Evolutionary conservation across 2,888 invertebrate species (phyloP).

Genomic region (Mesodorylaimus sp.): DNA sequence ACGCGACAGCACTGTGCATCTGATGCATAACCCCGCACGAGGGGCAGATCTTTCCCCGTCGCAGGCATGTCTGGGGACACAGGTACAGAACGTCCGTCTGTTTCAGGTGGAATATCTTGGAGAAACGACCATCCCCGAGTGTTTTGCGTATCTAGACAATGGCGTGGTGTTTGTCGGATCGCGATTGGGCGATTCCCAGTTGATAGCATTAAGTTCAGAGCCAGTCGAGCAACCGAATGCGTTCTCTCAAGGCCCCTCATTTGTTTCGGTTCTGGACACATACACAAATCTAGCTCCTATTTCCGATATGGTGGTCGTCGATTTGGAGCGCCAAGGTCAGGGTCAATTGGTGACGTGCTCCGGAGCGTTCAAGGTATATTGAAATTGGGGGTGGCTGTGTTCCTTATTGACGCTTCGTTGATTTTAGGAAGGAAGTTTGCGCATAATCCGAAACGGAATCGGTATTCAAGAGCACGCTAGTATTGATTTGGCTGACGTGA

Average conservation of each 20-base stretch:
- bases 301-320: slow-evolving; percentile 90
- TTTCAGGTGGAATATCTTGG: slow-evolving; percentile 26
- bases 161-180: slow-evolving; percentile 87
- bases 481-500: slow-evolving; percentile 86
- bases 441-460: slow-evolving; percentile 93
- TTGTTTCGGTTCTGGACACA: slow-evolving; percentile 80
- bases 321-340: slow-evolving; percentile 76
- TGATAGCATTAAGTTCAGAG: slow-evolving; percentile 42
- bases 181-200: slow-evolving; percentile 81
- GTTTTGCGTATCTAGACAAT: slow-evolving; percentile 91
- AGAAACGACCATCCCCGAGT: slow-evolving; percentile 60
- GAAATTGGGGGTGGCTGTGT: slow-evolving; percentile 28
- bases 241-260: slow-evolving; percentile 58
- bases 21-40: no score
- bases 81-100: no score
- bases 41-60: no score
- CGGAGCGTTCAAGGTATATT: slow-evolving; percentile 86
- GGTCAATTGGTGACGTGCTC: slow-evolving; percentile 95
- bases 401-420: slow-evolving; percentile 24
- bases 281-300: slow-evolving; percentile 95
- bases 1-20: no score
- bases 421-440: slow-evolving; percentile 84
- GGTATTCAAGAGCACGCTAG: slow-evolving; percentile 73
- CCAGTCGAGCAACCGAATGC: slow-evolving; percentile 14
- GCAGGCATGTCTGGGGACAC: no score